Evolutionary conservation across 2,113 vertebrate species (phyloP).

Genomic region (Ahaetulla prasina): DNA sequence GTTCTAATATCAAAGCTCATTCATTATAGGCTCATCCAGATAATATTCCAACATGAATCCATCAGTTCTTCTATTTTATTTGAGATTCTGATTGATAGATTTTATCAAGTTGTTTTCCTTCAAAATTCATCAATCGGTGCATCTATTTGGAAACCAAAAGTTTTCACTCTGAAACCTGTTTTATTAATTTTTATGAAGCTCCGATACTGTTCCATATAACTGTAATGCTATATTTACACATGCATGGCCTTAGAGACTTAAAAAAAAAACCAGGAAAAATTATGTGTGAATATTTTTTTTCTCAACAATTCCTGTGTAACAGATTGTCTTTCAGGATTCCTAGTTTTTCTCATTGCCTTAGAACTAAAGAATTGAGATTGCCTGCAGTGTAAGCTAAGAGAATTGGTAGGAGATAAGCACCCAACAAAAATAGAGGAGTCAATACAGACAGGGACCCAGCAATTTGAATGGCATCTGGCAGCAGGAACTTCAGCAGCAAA

Average conservation of each 20-base stretch:
- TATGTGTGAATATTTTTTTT: not conserved
- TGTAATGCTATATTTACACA: not conserved
- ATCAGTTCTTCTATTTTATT: not conserved
- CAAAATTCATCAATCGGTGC: not conserved
- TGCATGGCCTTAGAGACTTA: not conserved
- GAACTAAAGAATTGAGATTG: not conserved
- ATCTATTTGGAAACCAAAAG: not conserved
- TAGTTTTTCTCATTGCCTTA: not conserved
- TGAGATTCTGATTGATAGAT: not conserved
- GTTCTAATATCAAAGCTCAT: not conserved
- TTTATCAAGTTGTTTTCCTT: too few relatives aligned
- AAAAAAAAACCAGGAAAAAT: not conserved
- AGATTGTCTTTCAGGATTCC: not conserved
- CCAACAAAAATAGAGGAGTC: too few relatives aligned
- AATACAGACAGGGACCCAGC: too few relatives aligned
- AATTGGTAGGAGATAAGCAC: not conserved
- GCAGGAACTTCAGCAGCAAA: too few relatives aligned
- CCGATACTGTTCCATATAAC: not conserved
- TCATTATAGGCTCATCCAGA: not conserved
- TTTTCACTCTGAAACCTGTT: not conserved
- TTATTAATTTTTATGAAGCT: not conserved
- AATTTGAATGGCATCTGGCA: too few relatives aligned
- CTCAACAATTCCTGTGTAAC: not conserved
- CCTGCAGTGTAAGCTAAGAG: not conserved
- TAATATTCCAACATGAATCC: not conserved